Evolutionary conservation across 2,888 invertebrate genomes (phyloP).

Genomic region (Prosopocoilus inquinatus): DNA sequence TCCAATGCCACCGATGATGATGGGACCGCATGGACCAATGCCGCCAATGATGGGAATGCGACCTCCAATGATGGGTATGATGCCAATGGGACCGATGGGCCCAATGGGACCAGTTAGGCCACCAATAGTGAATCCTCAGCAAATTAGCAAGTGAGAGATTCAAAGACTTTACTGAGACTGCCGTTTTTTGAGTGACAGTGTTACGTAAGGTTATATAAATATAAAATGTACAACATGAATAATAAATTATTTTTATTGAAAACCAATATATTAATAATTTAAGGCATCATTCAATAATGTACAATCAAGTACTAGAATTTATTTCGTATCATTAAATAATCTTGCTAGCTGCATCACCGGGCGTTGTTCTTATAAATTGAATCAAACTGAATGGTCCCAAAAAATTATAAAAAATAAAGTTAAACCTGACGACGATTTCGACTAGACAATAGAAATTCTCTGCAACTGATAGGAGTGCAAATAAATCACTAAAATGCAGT

Average conservation of each 20-base stretch:
- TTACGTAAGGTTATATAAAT: conserved; percentile 3
- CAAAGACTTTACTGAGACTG: background rate
- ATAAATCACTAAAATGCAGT: conserved; percentile 55
- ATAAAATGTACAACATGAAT: conserved; percentile 4
- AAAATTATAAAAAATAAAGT: background rate
- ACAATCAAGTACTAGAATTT: conserved; percentile 1
- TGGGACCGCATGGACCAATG: conserved; percentile 72
- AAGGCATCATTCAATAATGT: conserved; percentile 31
- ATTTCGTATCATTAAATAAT: background rate
- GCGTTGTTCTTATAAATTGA: background rate
- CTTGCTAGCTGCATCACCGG: no score
- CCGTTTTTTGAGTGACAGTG: background rate
- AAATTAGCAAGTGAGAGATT: background rate
- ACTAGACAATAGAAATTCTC: conserved; percentile 26
- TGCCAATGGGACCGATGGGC: conserved; percentile 70
- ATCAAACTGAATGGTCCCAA: conserved; percentile 1
- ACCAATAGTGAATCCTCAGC: conserved; percentile 51
- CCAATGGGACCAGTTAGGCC: conserved; percentile 73
- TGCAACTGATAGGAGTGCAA: background rate
- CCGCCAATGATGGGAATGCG: conserved; percentile 81
- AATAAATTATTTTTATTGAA: conserved; percentile 28
- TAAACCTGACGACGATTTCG: conserved; percentile 15
- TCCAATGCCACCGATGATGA: conserved; percentile 59
- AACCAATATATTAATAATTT: conserved; percentile 44
- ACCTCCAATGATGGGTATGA: conserved; percentile 78